Evolutionary conservation across 2,797 vertebrate species (phyloP), one percentile per base, ranked within the genome.

Genomic region (Protosalanx chinensis): DNA sequence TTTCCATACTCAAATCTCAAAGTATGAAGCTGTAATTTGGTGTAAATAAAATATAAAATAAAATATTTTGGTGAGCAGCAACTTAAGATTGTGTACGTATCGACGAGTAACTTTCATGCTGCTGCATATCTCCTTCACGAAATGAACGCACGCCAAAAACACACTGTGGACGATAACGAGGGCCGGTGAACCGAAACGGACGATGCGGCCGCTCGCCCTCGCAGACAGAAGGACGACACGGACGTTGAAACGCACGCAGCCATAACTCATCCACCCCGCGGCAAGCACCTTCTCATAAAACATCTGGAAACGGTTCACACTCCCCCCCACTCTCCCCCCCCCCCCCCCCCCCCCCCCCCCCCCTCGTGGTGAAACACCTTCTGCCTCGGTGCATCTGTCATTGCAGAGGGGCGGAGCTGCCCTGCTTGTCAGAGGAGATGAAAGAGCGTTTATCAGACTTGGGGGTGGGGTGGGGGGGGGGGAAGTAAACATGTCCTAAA

Each of bases 271-370:
- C 74, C 73, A 69, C 75, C 75, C 76, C 75, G 32, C 70, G 67
- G 72, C 77, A 82, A 63, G 79, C 74, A 88, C 88, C 88, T 88
- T 88, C 87, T 90, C 90, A 91, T 91, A 88, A 89, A 87, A 89
- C 88, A 91, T 92, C 90, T 92, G 90, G 89, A 87, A 89, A 79
- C 67, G 56, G 77, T 86, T 90, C 58, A 65, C 73, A 74, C 74
- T 82, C 73, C 79, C 29, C 35, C 37, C 57, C 37, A 68, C 35
- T 73, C 29, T 69, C 66, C 67, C 23, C 37, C 57, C 53, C 67
- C 57, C 56, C 27, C 32, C 37, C 68, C 27, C 64, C 27, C 72
- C 18, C 60, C 76, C 75, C 49, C 74, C 79, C 69, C 65, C 70
- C 78, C 70, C 5, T 65, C 8, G 64, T 76, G 77, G 86, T 82